Base-by-base conservation (phyloP, 2,797 vertebrate species). In the Syncerus caffer region DNA sequence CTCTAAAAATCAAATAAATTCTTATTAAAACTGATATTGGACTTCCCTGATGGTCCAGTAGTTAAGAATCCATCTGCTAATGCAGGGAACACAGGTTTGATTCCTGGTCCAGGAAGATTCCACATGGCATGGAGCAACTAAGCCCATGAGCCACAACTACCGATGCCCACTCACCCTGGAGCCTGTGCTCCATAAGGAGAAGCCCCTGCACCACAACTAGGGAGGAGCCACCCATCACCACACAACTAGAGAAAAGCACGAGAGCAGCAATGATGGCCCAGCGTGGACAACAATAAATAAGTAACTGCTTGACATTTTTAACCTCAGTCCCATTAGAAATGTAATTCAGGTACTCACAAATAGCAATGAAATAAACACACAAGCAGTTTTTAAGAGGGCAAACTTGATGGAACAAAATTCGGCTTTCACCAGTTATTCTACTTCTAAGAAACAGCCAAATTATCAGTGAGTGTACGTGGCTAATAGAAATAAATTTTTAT, bases 141-240 rank as follows among this genome's bases (percentile, higher is more conserved):
- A 67, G 17, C n/a, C 64, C 64, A n/a, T 5, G 64, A n/a, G n/a
- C 16, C 64, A 34, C 0, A 67, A 34, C 17, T 11, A 67, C 0
- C 34, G 8, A 11, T 0, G 64, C 64, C 64, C 64, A 71, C 9
- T 38, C 2, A 0, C n/a, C 64, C 17, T 21, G n/a, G n/a, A 38
- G 64, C 9, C 64, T 71, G 64, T 34, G n/a, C n/a, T 67, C n/a
- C 64, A 6, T 64, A 9, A 2, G 1, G n/a, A 25, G 17, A 67
- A 6, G 64, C 64, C 60, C 64, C 3, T 19, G 8, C 2, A n/a
- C n/a, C 64, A 34, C n/a, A 67, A 6, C n/a, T 6, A 6, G 64
- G 0, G n/a, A 34, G 17, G 21, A 0, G 19, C 10, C 19, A 0
- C 64, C 4, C 0, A 4, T 38, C n/a, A 38, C 4, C 17, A 71